Evolutionary conservation across 2,797 vertebrate genomes (phyloP), one percentile per base, ranked within the genome.

Genomic region (Amphiprion clarkii): DNA sequence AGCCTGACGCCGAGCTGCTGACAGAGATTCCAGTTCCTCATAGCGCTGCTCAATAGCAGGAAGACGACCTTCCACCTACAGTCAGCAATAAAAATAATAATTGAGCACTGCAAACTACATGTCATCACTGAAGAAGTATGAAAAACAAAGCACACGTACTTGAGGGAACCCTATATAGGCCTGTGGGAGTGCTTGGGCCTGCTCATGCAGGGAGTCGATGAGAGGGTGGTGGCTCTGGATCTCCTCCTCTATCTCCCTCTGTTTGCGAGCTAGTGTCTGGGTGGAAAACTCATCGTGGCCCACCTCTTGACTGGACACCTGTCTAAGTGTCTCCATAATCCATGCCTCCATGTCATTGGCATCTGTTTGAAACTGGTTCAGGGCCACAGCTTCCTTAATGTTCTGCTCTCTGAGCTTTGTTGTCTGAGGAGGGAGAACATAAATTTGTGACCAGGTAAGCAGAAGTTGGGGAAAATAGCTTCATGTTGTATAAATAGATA

Each of bases 281-380:
- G 98, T 97, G 27, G 98, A 99, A 80, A 96, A 97, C 82, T 98
- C 97, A 2, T 99, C 97, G 0, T 97, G 97, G 19, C 97, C 97
- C 10, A 97, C 87, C 67, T 99, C 97, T 0, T 95, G 93, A 90
- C 95, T 97, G 61, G 97, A 96, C 31, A 96, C 96, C 75, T 98
- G 94, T 58, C 96, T 94, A 21, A 96, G 87, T 0, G 96, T 95
- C 46, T 98, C 98, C 83, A 94, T 91, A 65, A 97, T 82, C 97
- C 97, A 98, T 4, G 93, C 96, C 71, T 98, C 97, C 93, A 97
- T 95, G 86, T 99, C 98, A 3, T 94, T 96, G 2, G 97, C 96
- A 9, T 98, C 98, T 0, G 97, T 96, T 84, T 96, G 96, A 90
- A 99, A 97, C 85, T 99, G 98, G 86, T 98, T 96, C 78, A 96